Percentiles rank a stretch among this genome's conserved stretches.
These are phyloP conservation scores for Amphiura filiformis DNA, from an alignment of 35 echinoderm and acorn worm species.

Conservation along the genomic window DNA sequence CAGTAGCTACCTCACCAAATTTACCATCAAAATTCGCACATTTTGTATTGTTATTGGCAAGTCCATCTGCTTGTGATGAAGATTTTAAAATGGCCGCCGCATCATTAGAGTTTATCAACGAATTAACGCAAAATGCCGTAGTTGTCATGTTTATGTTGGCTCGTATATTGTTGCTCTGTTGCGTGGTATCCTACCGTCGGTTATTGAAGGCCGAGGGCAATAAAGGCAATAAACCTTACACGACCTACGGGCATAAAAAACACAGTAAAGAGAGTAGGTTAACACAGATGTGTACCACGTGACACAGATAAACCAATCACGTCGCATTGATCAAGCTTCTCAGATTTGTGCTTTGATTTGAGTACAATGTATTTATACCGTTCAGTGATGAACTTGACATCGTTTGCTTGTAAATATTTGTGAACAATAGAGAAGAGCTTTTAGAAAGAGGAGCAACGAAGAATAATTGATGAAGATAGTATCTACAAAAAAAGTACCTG, in stretches of 20 bases:
- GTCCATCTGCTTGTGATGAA: constrained; percentile 33
- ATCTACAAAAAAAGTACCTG: too few species aligned
- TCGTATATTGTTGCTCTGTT: too few species aligned
- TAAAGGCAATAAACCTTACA: constrained; percentile 68
- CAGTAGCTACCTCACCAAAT: constrained; percentile 50
- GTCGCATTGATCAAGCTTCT: background rate
- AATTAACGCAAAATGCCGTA: constrained; percentile 84
- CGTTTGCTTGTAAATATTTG: too few species aligned
- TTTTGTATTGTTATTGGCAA: constrained; percentile 45
- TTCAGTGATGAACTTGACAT: too few species aligned
- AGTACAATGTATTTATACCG: background rate
- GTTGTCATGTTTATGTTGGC: constrained; percentile 92
- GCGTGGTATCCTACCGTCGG: constrained; percentile 53
- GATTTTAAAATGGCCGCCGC: constrained; percentile 57
- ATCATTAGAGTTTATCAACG: constrained; percentile 75
- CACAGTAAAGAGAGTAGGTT: constrained; percentile 31
- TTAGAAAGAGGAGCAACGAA: too few species aligned
- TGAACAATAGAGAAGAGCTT: too few species aligned
- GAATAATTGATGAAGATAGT: too few species aligned
- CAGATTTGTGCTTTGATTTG: background rate
- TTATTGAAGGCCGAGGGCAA: constrained; percentile 38
- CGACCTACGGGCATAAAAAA: constrained; percentile 87
- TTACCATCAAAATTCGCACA: constrained; percentile 43
- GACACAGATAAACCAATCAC: constrained; percentile 47
- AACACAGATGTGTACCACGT: constrained; percentile 41